Evolutionary conservation across 2,113 vertebrate species (phyloP).

Genomic region (Anser brachyrhynchus): DNA sequence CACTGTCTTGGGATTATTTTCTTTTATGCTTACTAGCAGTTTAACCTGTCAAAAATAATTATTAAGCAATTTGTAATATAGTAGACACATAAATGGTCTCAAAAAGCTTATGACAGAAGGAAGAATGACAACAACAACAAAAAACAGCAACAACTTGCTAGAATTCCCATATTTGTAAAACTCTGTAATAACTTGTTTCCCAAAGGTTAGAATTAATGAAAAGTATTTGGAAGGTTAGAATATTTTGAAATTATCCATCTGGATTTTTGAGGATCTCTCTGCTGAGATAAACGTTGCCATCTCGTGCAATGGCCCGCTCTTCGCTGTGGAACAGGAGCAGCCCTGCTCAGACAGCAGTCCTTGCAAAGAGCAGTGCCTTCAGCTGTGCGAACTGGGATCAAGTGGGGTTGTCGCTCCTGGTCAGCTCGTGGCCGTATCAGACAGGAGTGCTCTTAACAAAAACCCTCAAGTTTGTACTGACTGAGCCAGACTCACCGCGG

Average conservation of each 20-base stretch:
- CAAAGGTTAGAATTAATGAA: not conserved
- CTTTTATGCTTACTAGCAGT: constrained; percentile 15
- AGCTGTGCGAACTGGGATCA: accelerated
- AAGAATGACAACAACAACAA: not conserved
- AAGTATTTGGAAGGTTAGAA: not conserved
- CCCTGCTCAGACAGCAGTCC: not conserved
- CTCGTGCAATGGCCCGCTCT: not conserved
- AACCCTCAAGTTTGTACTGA: not conserved
- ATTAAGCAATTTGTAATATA: constrained; percentile 43
- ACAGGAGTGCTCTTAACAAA: not conserved
- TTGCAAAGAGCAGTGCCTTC: not conserved
- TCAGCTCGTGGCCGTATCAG: not conserved
- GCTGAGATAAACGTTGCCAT: not conserved
- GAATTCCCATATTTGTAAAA: not conserved
- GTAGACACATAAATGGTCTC: constrained; percentile 10
- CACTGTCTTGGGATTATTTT: constrained; percentile 22
- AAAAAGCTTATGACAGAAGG: not conserved
- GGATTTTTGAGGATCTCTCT: not conserved
- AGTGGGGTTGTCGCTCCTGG: not conserved
- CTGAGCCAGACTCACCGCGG: not conserved
- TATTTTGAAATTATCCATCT: not conserved
- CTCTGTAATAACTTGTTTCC: not conserved
- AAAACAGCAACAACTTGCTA: not conserved
- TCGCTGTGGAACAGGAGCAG: not conserved
- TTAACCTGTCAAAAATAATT: constrained; percentile 52